These are phyloP conservation scores for Enteromius mattozi DNA, from an alignment of 2,797 vertebrate genomes.

Conservation along the genomic window DNA sequence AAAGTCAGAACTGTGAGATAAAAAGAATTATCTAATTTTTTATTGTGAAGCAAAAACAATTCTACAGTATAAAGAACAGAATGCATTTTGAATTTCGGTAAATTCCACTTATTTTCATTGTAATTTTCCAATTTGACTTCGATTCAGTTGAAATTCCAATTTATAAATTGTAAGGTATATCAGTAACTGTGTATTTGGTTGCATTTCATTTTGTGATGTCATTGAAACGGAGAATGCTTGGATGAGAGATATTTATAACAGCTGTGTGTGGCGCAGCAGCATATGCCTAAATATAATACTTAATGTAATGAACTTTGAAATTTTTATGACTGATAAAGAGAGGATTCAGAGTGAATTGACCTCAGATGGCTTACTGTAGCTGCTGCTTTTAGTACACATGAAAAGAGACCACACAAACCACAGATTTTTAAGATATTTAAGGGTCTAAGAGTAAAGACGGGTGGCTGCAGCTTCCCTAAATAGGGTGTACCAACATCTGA, in stretches of 20 bases:
- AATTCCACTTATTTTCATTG: background rate
- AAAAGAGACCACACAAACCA: background rate
- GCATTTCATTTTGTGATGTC: background rate
- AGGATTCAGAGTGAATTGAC: background rate
- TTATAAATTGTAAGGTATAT: background rate
- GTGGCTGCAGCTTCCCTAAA: background rate
- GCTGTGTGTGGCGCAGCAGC: background rate
- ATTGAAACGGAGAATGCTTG: background rate
- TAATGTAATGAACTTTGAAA: background rate
- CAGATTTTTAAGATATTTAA: background rate
- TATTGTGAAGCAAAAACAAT: background rate
- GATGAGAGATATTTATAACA: conserved; percentile 18
- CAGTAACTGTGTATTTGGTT: background rate
- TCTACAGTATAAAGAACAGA: background rate
- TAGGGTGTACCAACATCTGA: background rate
- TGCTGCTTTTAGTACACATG: background rate
- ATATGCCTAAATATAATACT: conserved; percentile 7
- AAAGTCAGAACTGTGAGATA: background rate
- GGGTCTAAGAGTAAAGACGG: background rate
- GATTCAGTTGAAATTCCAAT: background rate
- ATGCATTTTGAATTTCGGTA: background rate
- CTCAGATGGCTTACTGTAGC: conserved; percentile 11
- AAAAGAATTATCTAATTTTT: background rate
- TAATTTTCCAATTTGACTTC: background rate
- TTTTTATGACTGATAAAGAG: background rate